A percentile compares a stretch with the other conserved stretches of the same genome.
Conservation (phyloP, 2,797 vertebrate genomes). For the Semotilus atromaculatus region DNA sequence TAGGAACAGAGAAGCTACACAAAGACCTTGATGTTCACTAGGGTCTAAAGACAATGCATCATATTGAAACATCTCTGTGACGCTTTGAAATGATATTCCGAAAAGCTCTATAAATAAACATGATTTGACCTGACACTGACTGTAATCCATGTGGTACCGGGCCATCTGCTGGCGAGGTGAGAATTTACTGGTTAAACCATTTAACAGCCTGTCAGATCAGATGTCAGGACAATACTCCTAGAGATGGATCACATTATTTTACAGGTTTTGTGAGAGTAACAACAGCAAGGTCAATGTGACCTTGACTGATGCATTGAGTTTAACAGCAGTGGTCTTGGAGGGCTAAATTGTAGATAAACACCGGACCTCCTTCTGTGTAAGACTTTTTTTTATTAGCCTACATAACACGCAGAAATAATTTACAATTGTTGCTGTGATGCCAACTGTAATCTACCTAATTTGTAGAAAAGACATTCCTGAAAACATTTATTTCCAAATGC, state of each 20-base stretch:
- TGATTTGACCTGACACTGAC: background rate
- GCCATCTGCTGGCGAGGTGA: background rate
- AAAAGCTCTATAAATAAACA: background rate
- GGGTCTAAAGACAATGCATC: background rate
- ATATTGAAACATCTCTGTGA: background rate
- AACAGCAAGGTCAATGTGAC: background rate
- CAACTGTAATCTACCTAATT: background rate
- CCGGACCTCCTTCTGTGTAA: background rate
- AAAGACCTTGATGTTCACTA: background rate
- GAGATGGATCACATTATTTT: background rate
- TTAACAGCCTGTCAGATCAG: background rate
- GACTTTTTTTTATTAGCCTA: background rate
- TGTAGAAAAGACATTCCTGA: background rate
- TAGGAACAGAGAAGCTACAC: background rate
- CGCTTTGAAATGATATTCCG: background rate
- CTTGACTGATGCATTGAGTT: background rate
- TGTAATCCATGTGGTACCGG: background rate
- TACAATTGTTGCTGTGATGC: background rate
- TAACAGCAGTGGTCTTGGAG: background rate
- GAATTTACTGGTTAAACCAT: background rate
- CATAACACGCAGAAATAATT: too few species aligned
- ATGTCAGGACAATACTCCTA: background rate
- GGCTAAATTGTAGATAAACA: background rate
- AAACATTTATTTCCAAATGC: background rate
- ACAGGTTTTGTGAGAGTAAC: background rate